Percentiles rank a stretch among this genome's conserved stretches.
Evolutionary conservation across 2,888 invertebrate species (phyloP).

Genomic region (Synergus gifuensis): DNA sequence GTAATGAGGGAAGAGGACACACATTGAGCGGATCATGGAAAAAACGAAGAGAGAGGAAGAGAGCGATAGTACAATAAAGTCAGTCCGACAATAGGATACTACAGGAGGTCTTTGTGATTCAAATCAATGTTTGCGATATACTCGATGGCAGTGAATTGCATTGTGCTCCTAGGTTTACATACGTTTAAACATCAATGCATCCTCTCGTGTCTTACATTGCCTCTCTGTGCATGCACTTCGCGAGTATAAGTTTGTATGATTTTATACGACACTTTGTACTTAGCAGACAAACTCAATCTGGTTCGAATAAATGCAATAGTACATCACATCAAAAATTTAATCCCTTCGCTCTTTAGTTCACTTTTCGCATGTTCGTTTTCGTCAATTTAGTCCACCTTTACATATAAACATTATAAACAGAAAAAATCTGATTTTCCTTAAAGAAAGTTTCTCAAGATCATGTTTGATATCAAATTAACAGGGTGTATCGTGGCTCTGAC

Average conservation of each 20-base stretch:
- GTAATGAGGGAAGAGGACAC: constrained; percentile 54
- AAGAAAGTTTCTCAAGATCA: too few relatives aligned
- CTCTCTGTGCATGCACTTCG: constrained; percentile 32
- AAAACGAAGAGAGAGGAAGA: constrained; percentile 46
- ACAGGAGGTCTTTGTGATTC: constrained; percentile 76
- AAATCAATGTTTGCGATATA: constrained; percentile 76
- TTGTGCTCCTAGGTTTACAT: constrained; percentile 64
- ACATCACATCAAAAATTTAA: not conserved
- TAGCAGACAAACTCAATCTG: not conserved
- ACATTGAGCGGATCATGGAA: constrained; percentile 44
- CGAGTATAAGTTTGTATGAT: not conserved
- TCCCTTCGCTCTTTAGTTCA: not conserved
- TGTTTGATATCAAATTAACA: too few relatives aligned
- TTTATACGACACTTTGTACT: not conserved
- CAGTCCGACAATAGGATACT: constrained; percentile 70
- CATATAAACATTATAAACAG: too few relatives aligned
- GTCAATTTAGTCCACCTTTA: too few relatives aligned
- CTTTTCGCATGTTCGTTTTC: not conserved
- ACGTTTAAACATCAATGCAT: constrained; percentile 50
- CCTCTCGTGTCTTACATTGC: constrained; percentile 44
- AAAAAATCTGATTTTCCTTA: too few relatives aligned
- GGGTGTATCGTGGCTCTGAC: too few relatives aligned
- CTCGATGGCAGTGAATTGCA: constrained; percentile 67
- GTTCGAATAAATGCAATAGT: not conserved
- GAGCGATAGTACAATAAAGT: constrained; percentile 69